These are phyloP conservation scores for Aselliscus stoliczkanus DNA, from an alignment of 2,797 vertebrate species.

Conservation along the genomic window DNA sequence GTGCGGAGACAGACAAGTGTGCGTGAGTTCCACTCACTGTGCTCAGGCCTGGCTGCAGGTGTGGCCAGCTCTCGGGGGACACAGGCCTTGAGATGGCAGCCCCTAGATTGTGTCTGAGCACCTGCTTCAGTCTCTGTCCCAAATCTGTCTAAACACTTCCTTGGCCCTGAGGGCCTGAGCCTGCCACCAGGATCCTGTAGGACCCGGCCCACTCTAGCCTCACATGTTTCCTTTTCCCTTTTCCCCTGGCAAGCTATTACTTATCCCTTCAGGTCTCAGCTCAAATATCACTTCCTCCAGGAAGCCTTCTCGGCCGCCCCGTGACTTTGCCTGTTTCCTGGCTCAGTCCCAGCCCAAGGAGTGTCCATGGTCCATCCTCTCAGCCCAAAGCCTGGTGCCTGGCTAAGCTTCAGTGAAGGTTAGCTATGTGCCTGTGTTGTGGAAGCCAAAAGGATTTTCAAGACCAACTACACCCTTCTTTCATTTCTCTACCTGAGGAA, in stretches of 20 bases:
- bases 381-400: background rate
- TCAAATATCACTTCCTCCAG: background rate
- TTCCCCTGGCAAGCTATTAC: too few relatives aligned
- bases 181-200: too few relatives aligned
- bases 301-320: background rate
- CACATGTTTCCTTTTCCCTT: background rate
- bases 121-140: background rate
- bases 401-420: background rate
- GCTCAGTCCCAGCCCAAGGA: too few relatives aligned
- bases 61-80: background rate
- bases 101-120: background rate
- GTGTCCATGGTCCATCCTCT: fast-evolving
- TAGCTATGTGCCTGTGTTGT: background rate
- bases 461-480: background rate
- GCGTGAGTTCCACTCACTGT: too few relatives aligned
- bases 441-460: background rate
- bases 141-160: background rate
- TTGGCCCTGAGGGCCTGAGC: background rate
- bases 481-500: background rate
- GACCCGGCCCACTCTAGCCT: background rate
- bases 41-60: background rate
- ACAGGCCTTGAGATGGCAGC: fast-evolving
- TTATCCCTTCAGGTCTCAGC: background rate
- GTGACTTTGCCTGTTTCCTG: background rate
- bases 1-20: background rate